A percentile compares a stretch with the other conserved stretches of the same genome.
Evolutionary conservation across 2,113 vertebrate genomes (phyloP).

Genomic region (Urocynchramus pylzowi): DNA sequence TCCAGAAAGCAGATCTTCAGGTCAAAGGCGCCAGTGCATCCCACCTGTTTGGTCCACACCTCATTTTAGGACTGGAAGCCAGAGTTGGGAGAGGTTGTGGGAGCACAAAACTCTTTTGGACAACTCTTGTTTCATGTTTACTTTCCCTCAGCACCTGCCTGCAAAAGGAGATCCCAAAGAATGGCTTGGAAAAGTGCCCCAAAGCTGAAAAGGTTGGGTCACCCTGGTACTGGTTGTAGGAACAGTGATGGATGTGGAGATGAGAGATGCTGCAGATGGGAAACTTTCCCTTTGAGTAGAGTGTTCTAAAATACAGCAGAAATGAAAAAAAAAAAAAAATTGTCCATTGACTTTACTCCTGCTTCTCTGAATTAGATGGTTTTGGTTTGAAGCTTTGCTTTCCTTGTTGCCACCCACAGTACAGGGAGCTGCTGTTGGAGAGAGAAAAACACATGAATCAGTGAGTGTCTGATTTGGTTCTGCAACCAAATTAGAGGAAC

Average conservation of each 20-base stretch:
- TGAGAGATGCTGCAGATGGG: neutral
- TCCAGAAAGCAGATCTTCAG: neutral
- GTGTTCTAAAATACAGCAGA: neutral
- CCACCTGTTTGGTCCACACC: neutral
- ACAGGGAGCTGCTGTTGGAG: neutral
- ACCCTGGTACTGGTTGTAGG: neutral
- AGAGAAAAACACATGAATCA: neutral
- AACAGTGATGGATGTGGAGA: neutral
- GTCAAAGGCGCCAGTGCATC: neutral
- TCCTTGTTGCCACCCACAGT: neutral
- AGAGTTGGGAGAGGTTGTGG: neutral
- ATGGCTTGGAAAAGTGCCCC: neutral
- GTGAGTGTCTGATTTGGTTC: neutral
- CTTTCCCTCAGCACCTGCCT: neutral
- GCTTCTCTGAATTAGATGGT: neutral
- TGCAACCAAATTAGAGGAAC: neutral
- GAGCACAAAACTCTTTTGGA: neutral
- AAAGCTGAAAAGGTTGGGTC: neutral
- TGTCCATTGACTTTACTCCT: neutral
- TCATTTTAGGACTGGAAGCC: neutral
- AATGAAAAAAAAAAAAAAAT: neutral
- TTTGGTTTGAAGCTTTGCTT: neutral
- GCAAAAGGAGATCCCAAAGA: neutral
- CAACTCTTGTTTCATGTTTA: neutral
- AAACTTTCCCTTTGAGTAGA: neutral